Percentiles rank a stretch among this genome's conserved stretches.
These are phyloP conservation scores for Pseudococcus jackbeardsleyi DNA, from an alignment of 2,888 invertebrate species.

Conservation along the genomic window DNA sequence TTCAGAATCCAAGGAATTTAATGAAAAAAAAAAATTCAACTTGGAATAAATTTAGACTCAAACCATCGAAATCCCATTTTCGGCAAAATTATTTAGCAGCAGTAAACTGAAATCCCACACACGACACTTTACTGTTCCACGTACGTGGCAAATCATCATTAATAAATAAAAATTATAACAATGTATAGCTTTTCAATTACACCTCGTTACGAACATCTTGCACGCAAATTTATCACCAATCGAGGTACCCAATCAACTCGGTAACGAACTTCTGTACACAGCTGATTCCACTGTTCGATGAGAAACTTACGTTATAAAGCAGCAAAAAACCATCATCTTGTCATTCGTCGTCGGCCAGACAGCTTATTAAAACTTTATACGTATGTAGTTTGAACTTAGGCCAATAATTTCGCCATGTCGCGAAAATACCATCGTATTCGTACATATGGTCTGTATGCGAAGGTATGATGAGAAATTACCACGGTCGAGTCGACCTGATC, in stretches of 20 bases:
- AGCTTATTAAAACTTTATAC: constrained; percentile 44
- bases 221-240: too few species aligned
- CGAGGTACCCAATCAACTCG: background rate
- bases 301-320: background rate
- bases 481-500: background rate
- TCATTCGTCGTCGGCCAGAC: background rate
- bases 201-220: background rate
- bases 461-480: background rate
- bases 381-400: constrained; percentile 4
- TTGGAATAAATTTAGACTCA: too few species aligned
- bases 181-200: background rate
- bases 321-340: background rate
- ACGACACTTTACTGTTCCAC: background rate
- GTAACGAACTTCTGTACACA: background rate
- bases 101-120: too few species aligned
- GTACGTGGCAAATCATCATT: background rate
- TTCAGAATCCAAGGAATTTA: too few species aligned
- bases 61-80: too few species aligned
- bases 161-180: background rate
- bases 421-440: background rate
- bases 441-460: background rate
- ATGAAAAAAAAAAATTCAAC: too few species aligned
- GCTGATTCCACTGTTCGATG: background rate
- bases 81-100: too few species aligned
- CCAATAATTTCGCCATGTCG: constrained; percentile 23